phyloP scores from a whole-genome alignment of 2,113 vertebrate genomes.

The Helogale parvula region DNA sequence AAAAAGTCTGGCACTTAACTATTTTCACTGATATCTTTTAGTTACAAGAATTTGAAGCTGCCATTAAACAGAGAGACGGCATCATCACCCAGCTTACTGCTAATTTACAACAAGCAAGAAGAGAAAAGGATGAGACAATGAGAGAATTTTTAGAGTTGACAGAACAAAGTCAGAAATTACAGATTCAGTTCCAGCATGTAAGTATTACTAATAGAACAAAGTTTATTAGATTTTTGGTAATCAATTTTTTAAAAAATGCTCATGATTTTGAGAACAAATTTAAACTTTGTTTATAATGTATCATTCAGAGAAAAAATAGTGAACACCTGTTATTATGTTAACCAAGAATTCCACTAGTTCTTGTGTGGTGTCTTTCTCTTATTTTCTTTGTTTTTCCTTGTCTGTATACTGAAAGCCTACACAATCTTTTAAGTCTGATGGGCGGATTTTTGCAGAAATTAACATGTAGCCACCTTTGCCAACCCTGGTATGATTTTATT shows the following conservation, averaged over 20 bases:
- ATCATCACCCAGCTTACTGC: slow-evolving; percentile 98
- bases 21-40: slow-evolving; percentile 72
- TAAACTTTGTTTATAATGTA: slow-evolving; percentile 18
- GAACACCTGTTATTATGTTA: slow-evolving; percentile 37
- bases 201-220: slow-evolving; percentile 62
- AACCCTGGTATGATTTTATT: slow-evolving; percentile 13
- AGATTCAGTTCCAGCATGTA: slow-evolving; percentile 98
- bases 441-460: slow-evolving; percentile 7
- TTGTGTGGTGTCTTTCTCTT: not conserved
- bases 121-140: slow-evolving; percentile 97
- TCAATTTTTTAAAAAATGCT: not conserved
- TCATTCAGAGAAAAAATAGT: slow-evolving; percentile 1
- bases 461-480: not conserved
- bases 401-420: slow-evolving; percentile 16
- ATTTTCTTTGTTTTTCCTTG: slow-evolving; percentile 27
- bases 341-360: slow-evolving; percentile 21
- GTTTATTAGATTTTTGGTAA: not conserved
- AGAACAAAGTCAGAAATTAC: slow-evolving; percentile 96
- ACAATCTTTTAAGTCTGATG: not conserved
- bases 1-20: not conserved
- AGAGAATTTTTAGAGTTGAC: slow-evolving; percentile 96
- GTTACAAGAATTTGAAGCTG: slow-evolving; percentile 98
- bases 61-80: slow-evolving; percentile 96
- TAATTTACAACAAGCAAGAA: slow-evolving; percentile 96
- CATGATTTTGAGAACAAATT: not conserved